These are phyloP conservation scores for Aleiodes testaceus DNA, from an alignment of 2,888 invertebrate species.

Conservation along the genomic window DNA sequence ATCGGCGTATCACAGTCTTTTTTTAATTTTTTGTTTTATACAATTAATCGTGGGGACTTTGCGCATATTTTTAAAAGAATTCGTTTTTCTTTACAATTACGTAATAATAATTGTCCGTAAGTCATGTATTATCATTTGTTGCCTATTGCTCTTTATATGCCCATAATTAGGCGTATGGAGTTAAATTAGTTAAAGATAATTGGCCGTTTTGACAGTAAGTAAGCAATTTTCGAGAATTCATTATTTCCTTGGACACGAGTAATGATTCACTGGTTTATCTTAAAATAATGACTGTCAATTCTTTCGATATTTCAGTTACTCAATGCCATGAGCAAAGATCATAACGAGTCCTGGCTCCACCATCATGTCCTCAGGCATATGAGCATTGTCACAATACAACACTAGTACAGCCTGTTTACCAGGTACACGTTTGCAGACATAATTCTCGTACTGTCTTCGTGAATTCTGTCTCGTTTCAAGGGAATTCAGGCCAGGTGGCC, in stretches of 20 bases:
- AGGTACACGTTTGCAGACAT: slow-evolving; percentile 94
- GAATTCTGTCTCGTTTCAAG: slow-evolving; percentile 96
- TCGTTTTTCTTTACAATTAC: not conserved
- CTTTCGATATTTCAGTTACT: slow-evolving; percentile 71
- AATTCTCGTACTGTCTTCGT: slow-evolving; percentile 93
- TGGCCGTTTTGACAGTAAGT: slow-evolving; percentile 21
- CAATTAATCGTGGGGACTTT: slow-evolving; percentile 14
- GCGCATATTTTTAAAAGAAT: not conserved
- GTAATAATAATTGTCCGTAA: no score
- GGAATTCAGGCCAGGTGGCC: slow-evolving; percentile 95
- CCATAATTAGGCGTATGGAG: no score
- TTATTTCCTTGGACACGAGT: slow-evolving; percentile 9
- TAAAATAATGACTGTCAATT: slow-evolving; percentile 18
- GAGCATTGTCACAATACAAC: slow-evolving; percentile 93
- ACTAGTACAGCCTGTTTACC: slow-evolving; percentile 97
- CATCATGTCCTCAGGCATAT: slow-evolving; percentile 97
- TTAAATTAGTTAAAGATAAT: no score
- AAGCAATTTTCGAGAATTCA: not conserved
- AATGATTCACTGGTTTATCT: slow-evolving; percentile 17
- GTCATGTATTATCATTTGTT: no score
- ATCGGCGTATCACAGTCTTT: slow-evolving; percentile 32
- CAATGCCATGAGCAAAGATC: slow-evolving; percentile 98
- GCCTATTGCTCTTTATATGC: no score
- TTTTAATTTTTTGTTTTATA: slow-evolving; percentile 3
- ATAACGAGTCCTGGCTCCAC: slow-evolving; percentile 96